Evolutionary conservation across 2,113 vertebrate species (phyloP).

Genomic region (Brachirus orientalis): DNA sequence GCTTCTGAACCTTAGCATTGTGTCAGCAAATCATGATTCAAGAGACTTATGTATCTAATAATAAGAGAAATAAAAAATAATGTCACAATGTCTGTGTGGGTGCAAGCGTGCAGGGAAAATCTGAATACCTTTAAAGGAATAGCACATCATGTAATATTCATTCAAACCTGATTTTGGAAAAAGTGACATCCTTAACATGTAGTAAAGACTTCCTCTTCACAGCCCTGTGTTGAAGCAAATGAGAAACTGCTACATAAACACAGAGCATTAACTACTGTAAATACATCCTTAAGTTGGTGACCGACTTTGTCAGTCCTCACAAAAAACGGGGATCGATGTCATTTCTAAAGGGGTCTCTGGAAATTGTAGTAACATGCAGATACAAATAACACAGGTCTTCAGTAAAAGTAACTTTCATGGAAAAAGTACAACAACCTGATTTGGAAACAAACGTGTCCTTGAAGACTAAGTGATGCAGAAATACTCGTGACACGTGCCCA

Average conservation of each 20-base stretch:
- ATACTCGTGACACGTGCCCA: slow-evolving; percentile 60
- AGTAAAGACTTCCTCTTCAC: slow-evolving; percentile 20
- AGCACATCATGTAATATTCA: no score
- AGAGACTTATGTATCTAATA: no score
- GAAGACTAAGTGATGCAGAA: slow-evolving; percentile 50
- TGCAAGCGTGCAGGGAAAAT: no score
- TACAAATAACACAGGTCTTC: neutral
- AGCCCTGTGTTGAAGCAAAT: slow-evolving; percentile 32
- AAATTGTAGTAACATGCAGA: neutral
- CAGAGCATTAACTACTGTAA: slow-evolving; percentile 18
- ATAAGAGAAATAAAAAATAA: no score
- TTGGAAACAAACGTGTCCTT: slow-evolving; percentile 52
- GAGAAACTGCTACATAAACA: slow-evolving; percentile 29
- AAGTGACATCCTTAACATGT: neutral
- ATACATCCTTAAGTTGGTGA: neutral
- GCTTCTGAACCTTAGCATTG: no score
- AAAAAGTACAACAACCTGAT: slow-evolving; percentile 1
- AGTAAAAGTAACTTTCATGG: slow-evolving; percentile 6
- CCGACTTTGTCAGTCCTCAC: neutral
- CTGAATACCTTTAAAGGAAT: no score
- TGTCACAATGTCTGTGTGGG: no score
- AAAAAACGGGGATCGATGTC: no score
- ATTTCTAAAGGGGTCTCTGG: neutral
- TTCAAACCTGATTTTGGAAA: no score
- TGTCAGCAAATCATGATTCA: no score